Evolutionary conservation across 2,113 vertebrate genomes (phyloP).

Genomic region (Gavialis gangeticus): DNA sequence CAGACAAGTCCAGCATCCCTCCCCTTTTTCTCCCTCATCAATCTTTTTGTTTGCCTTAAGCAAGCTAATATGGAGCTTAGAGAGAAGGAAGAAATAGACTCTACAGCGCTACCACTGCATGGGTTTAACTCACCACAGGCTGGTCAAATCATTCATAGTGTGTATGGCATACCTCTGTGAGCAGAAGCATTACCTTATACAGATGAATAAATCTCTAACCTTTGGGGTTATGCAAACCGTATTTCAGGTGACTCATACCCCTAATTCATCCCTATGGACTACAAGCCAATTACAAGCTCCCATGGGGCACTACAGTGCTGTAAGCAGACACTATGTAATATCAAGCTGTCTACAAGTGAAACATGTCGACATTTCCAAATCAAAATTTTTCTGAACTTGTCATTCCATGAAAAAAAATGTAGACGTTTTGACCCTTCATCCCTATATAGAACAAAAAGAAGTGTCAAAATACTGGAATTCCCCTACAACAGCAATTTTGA

Average conservation of each 20-base stretch:
- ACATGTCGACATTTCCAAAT: not conserved
- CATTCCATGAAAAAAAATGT: not conserved
- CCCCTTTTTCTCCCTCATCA: not conserved
- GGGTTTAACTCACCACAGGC: not conserved
- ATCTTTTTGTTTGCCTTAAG: not conserved
- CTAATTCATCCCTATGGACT: not conserved
- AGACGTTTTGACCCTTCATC: conserved; percentile 5
- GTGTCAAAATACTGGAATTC: not conserved
- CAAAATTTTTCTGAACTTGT: not conserved
- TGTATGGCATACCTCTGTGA: not conserved
- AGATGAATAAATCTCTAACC: not conserved
- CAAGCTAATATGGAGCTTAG: not conserved
- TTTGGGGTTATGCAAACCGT: not conserved
- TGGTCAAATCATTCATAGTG: not conserved
- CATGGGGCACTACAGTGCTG: not conserved
- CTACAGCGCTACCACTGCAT: not conserved
- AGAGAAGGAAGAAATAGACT: not conserved
- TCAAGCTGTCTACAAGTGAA: not conserved
- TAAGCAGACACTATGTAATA: not conserved
- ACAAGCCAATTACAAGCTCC: not conserved
- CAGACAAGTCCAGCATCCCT: not conserved
- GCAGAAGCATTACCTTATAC: not conserved
- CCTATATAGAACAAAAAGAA: not conserved
- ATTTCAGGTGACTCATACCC: not conserved
- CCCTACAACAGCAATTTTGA: not conserved